These are phyloP conservation scores for Hypsibius dujardini DNA, from an alignment of 1,140 invertebrate species.

Conservation along the genomic window DNA sequence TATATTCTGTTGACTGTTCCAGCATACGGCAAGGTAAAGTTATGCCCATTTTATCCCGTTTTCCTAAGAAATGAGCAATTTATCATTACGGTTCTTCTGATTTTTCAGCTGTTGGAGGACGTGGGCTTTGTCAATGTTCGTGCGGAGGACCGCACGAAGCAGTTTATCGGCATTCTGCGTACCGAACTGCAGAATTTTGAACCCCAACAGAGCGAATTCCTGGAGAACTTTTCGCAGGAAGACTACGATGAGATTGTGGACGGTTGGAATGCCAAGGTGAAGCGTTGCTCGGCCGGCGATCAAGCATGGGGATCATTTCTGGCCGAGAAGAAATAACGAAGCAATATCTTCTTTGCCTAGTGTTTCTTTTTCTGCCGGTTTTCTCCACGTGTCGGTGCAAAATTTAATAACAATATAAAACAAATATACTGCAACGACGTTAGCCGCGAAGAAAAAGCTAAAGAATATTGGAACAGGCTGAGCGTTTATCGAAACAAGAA, in stretches of 20 bases:
- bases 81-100: too few species aligned
- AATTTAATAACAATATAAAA: too few species aligned
- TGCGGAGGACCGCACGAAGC: constrained; percentile 38
- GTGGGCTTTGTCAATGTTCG: constrained; percentile 39
- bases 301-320: constrained; percentile 40
- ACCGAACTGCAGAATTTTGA: constrained; percentile 36
- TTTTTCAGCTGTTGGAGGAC: constrained; percentile 31
- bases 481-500: too few species aligned
- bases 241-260: constrained; percentile 37
- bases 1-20: constrained; percentile 39
- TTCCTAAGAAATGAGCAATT: too few species aligned
- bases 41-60: too few species aligned
- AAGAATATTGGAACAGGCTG: too few species aligned
- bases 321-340: constrained; percentile 27
- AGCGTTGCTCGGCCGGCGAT: constrained; percentile 34
- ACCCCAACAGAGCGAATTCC: constrained; percentile 36
- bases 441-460: too few species aligned
- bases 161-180: constrained; percentile 39
- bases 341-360: too few species aligned
- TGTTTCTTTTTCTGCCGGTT: too few species aligned
- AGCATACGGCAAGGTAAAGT: constrained; percentile 37
- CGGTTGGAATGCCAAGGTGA: constrained; percentile 40
- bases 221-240: constrained; percentile 31
- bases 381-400: too few species aligned
- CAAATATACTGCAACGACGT: too few species aligned